A percentile compares a stretch with the other conserved stretches of the same genome.
Conservation (phyloP, 2,113 vertebrate genomes). For the Leucopsar rothschildi region DNA sequence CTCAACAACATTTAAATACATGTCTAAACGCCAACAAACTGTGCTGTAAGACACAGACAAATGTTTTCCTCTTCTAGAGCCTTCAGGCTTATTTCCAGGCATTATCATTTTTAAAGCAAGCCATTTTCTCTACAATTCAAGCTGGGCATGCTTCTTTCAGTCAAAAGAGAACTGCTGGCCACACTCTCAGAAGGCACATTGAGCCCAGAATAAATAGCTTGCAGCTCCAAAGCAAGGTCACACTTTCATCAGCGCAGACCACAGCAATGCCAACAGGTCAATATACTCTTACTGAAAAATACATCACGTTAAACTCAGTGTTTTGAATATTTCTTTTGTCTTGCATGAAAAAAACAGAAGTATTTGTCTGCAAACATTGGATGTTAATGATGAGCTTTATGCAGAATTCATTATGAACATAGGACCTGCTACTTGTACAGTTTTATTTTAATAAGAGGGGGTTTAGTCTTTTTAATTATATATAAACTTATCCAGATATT, state of each 20-base stretch:
- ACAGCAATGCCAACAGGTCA: not conserved
- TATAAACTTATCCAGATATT: not conserved
- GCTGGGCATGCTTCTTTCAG: not conserved
- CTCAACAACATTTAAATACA: not conserved
- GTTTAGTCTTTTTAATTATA: not conserved
- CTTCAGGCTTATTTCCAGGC: not conserved
- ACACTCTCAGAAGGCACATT: not conserved
- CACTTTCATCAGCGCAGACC: not conserved
- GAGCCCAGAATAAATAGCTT: not conserved
- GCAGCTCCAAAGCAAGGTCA: not conserved
- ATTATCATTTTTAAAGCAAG: not conserved
- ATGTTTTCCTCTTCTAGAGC: not conserved
- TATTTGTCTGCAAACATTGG: not conserved
- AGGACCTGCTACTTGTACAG: not conserved
- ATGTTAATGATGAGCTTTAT: not conserved
- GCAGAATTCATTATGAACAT: not conserved
- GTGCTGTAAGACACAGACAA: not conserved
- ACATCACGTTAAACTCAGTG: not conserved
- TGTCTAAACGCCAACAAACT: not conserved
- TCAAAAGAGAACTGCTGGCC: not conserved
- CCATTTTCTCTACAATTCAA: not conserved
- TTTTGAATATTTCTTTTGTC: not conserved
- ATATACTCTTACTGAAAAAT: not conserved
- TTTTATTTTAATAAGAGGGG: rapidly evolving
- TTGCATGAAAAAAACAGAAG: not conserved